phyloP scores from a whole-genome alignment of 2,113 vertebrate species.

The Ceratotherium simum region DNA sequence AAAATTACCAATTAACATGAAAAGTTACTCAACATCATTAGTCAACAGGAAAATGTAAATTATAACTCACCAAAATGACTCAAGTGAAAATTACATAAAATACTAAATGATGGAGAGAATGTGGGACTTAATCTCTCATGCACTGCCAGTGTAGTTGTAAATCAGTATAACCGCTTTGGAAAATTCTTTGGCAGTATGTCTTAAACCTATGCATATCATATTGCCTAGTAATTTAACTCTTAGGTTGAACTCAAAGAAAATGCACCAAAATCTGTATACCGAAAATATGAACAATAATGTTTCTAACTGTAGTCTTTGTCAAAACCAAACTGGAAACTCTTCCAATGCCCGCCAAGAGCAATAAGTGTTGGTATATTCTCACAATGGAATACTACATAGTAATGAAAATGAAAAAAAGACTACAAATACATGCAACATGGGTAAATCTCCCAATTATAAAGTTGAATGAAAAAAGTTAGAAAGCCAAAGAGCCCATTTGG shows the following conservation, averaged over 20 bases:
- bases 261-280: background rate
- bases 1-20: background rate
- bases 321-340: background rate
- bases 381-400: background rate
- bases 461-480: background rate
- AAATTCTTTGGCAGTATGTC: background rate
- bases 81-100: background rate
- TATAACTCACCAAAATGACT: background rate
- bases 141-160: background rate
- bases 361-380: background rate
- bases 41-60: background rate
- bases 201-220: background rate
- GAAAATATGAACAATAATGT: background rate
- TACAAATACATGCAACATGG: background rate
- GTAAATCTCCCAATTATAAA: background rate
- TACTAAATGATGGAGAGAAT: background rate
- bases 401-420: background rate
- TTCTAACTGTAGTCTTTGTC: background rate
- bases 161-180: background rate
- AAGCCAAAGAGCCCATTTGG: background rate
- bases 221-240: background rate
- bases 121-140: background rate
- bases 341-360: background rate
- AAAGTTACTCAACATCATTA: background rate
- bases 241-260: background rate